Conservation (phyloP, 2,888 invertebrate species). For the Dichetophora obliterata region DNA sequence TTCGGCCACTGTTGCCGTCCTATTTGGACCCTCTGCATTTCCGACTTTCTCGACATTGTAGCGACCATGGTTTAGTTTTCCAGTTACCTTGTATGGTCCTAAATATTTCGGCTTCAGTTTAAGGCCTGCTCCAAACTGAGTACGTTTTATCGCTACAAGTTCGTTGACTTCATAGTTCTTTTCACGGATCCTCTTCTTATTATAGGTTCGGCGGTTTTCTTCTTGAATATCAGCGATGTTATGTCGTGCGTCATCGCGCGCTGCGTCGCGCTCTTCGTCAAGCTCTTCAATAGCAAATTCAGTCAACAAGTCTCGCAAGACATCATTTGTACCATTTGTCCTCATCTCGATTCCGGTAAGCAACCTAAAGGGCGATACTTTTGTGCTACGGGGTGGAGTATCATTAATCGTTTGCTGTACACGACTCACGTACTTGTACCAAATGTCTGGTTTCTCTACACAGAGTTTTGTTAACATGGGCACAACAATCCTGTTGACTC, state of each 20-base stretch:
- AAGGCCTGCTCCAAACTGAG: conserved; percentile 44
- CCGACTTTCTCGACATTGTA: conserved; percentile 44
- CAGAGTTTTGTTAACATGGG: conserved; percentile 60
- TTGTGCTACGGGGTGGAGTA: conserved; percentile 43
- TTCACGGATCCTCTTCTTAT: conserved; percentile 22
- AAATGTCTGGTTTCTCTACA: conserved; percentile 56
- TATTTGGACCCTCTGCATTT: conserved; percentile 37
- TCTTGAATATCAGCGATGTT: conserved; percentile 42
- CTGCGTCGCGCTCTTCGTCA: conserved; percentile 24
- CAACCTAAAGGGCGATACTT: conserved; percentile 39
- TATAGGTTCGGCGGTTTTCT: conserved; percentile 40
- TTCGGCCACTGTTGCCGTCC: conserved; percentile 37
- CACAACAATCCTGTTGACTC: conserved; percentile 59
- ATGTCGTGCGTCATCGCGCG: conserved; percentile 32
- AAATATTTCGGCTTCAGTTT: conserved; percentile 42
- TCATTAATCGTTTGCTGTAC: conserved; percentile 51
- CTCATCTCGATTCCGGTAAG: conserved; percentile 45
- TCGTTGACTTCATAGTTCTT: conserved; percentile 37
- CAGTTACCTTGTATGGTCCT: conserved; percentile 41
- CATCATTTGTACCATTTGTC: background rate
- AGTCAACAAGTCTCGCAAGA: conserved; percentile 13
- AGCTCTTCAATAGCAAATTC: conserved; percentile 13
- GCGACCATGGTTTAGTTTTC: conserved; percentile 32
- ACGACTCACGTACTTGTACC: conserved; percentile 54
- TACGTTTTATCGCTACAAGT: conserved; percentile 46